Evolutionary conservation across 2,888 invertebrate genomes (phyloP).

Genomic region (Sylvicola cinctus): DNA sequence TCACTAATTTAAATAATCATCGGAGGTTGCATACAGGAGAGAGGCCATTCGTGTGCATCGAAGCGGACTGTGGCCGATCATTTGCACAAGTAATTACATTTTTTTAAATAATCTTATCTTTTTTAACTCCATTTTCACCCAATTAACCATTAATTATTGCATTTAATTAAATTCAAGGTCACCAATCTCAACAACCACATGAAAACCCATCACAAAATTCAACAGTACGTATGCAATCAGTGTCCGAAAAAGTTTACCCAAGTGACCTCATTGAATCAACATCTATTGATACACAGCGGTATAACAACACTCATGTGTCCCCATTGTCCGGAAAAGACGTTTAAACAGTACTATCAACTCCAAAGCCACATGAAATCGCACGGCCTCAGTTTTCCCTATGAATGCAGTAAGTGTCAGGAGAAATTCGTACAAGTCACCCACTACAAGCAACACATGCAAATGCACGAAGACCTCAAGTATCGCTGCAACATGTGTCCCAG

Average conservation of each 20-base stretch:
- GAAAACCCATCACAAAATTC: conserved; percentile 27
- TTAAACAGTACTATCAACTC: conserved; percentile 24
- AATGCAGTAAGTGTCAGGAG: conserved; percentile 25
- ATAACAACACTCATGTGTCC: conserved; percentile 25
- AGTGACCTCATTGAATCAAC: conserved; percentile 26
- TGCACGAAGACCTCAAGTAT: conserved; percentile 26
- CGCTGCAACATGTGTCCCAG: conserved; percentile 26
- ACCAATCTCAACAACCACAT: conserved; percentile 27
- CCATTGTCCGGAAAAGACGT: conserved; percentile 25
- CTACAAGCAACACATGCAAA: conserved; percentile 24
- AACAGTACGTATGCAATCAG: conserved; percentile 26
- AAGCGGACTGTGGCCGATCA: conserved; percentile 24
- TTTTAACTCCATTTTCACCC: too few species aligned
- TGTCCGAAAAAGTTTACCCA: conserved; percentile 26
- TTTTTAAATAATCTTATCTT: too few species aligned
- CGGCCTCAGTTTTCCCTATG: conserved; percentile 23
- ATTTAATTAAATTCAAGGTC: conserved; percentile 13
- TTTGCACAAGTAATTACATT: conserved; percentile 21
- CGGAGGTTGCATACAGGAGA: conserved; percentile 25
- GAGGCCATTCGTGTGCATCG: conserved; percentile 26
- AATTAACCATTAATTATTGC: too few species aligned
- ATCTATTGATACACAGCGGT: conserved; percentile 24
- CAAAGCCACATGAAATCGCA: conserved; percentile 26
- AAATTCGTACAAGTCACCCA: conserved; percentile 25
- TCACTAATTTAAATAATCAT: conserved; percentile 26